Evolutionary conservation across 1,140 invertebrate species (phyloP), one percentile per base, ranked within the genome.

Genomic region (Lasioglossum albipes): DNA sequence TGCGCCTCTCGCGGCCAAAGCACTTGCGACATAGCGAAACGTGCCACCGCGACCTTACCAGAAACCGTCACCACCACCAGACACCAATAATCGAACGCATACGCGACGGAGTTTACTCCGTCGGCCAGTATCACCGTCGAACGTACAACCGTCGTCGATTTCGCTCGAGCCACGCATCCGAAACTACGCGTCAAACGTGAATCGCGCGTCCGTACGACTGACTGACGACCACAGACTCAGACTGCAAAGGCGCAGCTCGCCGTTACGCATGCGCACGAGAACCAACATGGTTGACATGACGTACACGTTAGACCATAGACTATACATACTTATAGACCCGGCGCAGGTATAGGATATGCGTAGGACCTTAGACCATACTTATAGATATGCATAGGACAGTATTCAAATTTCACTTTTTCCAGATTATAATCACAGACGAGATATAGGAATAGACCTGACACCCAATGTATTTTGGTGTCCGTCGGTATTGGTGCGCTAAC

Each of bases 21-120:
- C 61, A 75, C 84, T 87, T 87, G 86, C 84, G 83, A 84, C 89
- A 90, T 89, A 84, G 67, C 85, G 87, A 81, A 73, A 78, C 59
- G 52, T 68, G 49, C 67, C 59, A 72, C 67, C 54, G 54, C 62
- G 42, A 66, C 52, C 62, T 82, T 79, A 65, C 52, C 27, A 67
- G 76, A 66, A 70, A 79, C 31, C 68, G 67, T 71, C 79, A 22
- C 61, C 45, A 59, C 81, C 54, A 77, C 79, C 49, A 42, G 54
- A 49, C 83, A 75, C 68, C 79, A 75, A 62, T 57, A 57, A 62
- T 61, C 69, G 64, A 61, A 42, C 66, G 70, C 84, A 42, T 66
- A 61, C 59, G 65, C 71, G 52, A 70, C 31, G 13, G 9, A 31
- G 42, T 59, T 66, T 2, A 42, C 45, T 65, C 57, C 62, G 75